Evolutionary conservation across 2,797 vertebrate species (phyloP), one percentile per base, ranked within the genome.

Genomic region (Hoplostethus atlanticus): DNA sequence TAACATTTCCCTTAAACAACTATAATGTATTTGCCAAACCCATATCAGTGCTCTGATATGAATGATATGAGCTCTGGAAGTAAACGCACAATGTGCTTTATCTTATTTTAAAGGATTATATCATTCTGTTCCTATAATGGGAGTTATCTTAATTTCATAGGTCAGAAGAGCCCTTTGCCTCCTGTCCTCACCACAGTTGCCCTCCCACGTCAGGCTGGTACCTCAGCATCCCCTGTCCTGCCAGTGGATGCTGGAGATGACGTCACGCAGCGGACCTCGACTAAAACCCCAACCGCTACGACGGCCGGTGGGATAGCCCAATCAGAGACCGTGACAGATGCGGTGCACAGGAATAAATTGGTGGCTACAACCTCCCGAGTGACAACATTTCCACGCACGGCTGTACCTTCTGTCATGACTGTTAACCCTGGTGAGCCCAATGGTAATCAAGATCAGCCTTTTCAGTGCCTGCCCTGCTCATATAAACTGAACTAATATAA

Each of bases 401-500:
- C 7, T 5, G 66, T 9, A n/a, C 10, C 68, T 5, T 40, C 15
- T 0, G 12, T 28, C 70, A 47, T 25, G 7, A 65, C 13, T 2
- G 0, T 76, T 47, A 25, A 48, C 31, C 11, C 69, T 0, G 5
- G 2, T 12, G 40, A 65, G 31, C n/a, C 30, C 6, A 17, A 76
- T 51, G 88, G 92, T 92, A 84, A 73, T 34, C 54, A 28, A 70
- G 11, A 70, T 69, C 28, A 59, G 67, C n/a, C 48, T 48, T 48
- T 48, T 48, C 6, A 17, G 5, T 55, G n/a, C 16, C 40, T n/a
- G 25, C 16, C 38, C 16, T 42, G 17, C 56, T 57, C 6, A 55
- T 3, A 21, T 30, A 42, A 42, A 11, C 40, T 42, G 40, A 10
- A 11, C 12, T 42, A 42, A 2, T 11, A 34, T 34, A 34, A 34